These are phyloP conservation scores for Pristionchus arcanus DNA, from an alignment of 2,888 invertebrate genomes.

Conservation along the genomic window DNA sequence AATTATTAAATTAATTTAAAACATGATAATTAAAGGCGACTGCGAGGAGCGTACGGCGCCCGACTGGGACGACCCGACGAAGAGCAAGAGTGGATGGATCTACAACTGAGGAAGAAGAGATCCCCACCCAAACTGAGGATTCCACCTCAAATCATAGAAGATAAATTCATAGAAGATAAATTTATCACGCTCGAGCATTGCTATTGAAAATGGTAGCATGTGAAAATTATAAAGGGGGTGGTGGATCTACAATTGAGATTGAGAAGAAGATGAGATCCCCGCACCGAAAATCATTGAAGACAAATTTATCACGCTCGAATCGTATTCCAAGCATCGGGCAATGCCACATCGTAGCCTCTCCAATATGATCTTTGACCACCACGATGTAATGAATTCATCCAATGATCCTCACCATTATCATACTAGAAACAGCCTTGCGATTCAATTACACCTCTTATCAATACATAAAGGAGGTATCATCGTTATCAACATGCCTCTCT, in stretches of 20 bases:
- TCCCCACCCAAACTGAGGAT: not conserved
- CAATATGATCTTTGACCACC: too few relatives aligned
- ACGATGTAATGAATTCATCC: too few relatives aligned
- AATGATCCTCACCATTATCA: too few relatives aligned
- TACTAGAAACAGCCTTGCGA: too few relatives aligned
- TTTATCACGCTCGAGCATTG: conserved; percentile 42
- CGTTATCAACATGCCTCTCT: too few relatives aligned
- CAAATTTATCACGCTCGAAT: conserved; percentile 16
- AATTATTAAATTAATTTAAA: not conserved
- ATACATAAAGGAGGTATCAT: too few relatives aligned
- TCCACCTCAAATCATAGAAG: not conserved
- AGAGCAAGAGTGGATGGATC: conserved; percentile 32
- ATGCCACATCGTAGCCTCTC: too few relatives aligned
- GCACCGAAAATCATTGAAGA: not conserved
- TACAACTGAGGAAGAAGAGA: not conserved
- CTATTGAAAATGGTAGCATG: too few relatives aligned
- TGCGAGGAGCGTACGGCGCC: conserved; percentile 10
- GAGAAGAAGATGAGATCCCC: not conserved
- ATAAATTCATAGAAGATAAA: conserved; percentile 38
- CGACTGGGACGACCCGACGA: not conserved
- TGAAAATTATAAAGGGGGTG: too few relatives aligned
- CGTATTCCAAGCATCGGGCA: too few relatives aligned
- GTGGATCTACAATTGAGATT: conserved; percentile 1
- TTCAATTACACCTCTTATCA: too few relatives aligned
- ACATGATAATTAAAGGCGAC: not conserved